Evolutionary conservation across 2,888 invertebrate genomes (phyloP).

Genomic region (Lingula anatina): DNA sequence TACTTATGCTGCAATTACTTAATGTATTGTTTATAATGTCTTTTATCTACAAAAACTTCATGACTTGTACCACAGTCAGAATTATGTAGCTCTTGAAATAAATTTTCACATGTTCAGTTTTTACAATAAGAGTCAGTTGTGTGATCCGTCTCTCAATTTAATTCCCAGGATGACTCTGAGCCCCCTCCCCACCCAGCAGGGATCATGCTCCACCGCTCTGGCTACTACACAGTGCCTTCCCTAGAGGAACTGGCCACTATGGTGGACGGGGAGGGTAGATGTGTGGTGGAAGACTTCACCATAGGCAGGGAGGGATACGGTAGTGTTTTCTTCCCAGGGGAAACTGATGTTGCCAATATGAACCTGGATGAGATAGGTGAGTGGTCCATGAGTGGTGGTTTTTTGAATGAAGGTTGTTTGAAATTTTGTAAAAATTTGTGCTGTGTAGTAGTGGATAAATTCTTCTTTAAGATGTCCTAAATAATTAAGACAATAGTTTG

Average conservation of each 20-base stretch:
- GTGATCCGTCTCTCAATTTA: too few relatives aligned
- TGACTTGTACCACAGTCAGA: too few relatives aligned
- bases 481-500: too few relatives aligned
- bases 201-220: constrained; percentile 69
- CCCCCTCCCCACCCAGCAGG: constrained; percentile 61
- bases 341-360: constrained; percentile 76
- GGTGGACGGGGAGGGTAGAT: constrained; percentile 67
- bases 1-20: too few relatives aligned
- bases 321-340: constrained; percentile 77
- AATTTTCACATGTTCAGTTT: neutral
- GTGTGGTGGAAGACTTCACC: constrained; percentile 79
- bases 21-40: too few relatives aligned
- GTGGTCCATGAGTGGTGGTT: constrained; percentile 12
- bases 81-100: neutral
- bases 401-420: neutral
- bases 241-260: constrained; percentile 69
- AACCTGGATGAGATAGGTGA: constrained; percentile 81
- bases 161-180: too few relatives aligned
- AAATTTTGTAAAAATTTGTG: neutral
- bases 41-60: too few relatives aligned
- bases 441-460: too few relatives aligned
- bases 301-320: constrained; percentile 87
- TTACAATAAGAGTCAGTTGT: neutral
- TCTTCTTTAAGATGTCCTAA: too few relatives aligned
- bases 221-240: constrained; percentile 87